phyloP scores from a whole-genome alignment of 2,797 vertebrate genomes.

The Furcifer pardalis region DNA sequence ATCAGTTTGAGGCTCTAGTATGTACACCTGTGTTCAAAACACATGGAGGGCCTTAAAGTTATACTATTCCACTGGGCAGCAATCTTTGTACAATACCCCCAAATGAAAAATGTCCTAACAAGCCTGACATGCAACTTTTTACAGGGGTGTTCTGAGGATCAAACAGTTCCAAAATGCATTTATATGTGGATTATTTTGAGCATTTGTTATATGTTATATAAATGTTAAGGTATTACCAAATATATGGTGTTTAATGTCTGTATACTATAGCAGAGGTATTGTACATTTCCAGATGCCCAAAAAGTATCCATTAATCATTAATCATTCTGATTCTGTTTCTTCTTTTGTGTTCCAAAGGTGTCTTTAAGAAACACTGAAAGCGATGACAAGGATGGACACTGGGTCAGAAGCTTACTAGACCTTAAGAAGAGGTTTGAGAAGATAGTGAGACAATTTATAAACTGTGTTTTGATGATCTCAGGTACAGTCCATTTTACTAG shows the following conservation, averaged over 20 bases:
- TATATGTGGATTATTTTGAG: neutral
- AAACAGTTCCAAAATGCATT: neutral
- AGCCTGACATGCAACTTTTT: neutral
- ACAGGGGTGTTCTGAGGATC: neutral
- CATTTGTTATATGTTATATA: neutral
- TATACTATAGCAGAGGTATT: neutral
- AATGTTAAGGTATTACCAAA: neutral
- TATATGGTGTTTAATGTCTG: neutral
- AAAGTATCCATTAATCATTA: neutral
- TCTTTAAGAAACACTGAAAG: neutral
- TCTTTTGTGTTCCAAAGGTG: constrained; percentile 26
- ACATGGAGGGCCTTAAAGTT: too few species aligned
- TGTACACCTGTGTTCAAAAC: too few species aligned
- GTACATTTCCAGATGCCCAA: neutral
- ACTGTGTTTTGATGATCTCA: constrained; percentile 61
- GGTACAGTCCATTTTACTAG: constrained; percentile 45
- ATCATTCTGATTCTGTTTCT: neutral
- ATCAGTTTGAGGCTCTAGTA: too few species aligned
- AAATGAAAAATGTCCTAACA: too few species aligned
- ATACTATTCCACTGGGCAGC: too few species aligned
- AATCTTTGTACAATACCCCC: too few species aligned
- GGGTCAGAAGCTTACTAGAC: constrained; percentile 48
- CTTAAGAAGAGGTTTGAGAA: constrained; percentile 68
- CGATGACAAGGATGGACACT: constrained; percentile 35
- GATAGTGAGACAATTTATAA: constrained; percentile 60